Evolutionary conservation across 1,140 invertebrate species (phyloP), one percentile per base, ranked within the genome.

Genomic region (Goniozus legneri): DNA sequence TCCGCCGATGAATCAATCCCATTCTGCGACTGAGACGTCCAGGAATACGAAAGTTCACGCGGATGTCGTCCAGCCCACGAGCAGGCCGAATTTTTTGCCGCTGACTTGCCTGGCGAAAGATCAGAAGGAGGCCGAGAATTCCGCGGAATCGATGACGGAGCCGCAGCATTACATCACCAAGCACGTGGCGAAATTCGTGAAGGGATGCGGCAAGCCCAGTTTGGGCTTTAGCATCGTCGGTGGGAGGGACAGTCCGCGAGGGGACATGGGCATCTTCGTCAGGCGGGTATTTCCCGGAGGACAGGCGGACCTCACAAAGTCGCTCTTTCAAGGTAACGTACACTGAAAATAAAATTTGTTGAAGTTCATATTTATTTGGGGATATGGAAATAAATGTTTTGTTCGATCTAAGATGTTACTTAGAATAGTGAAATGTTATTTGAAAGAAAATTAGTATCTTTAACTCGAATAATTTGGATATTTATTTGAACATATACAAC

Each of bases 151-250:
- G 14, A 78, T 78, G 46, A 76, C 76, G 38, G 65, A 64, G 76
- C 75, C 63, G 75, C 82, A 64, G 69, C 83, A 76, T 50, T 77
- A 58, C 46, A 65, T 62, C 40, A 64, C 61, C 48, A 78, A 37
- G 64, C 75, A 67, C 58, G 44, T 60, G 52, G 78, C 59, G 34
- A 75, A 54, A 57, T 85, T 86, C 42, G 75, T 82, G 45, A 87
- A 87, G 62, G 84, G 85, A 0, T 72, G 77, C 3, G 80, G 82
- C 3, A 82, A 80, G 27, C 85, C 85, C 33, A 84, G 82, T 35
- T 66, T 88, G 0, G 86, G 87, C 1, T 88, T 89, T 65, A 87
- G 83, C 50, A 85, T 88, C 40, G 86, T 88, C 10, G 87, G 86
- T 2, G 87, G 86, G 2, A 79, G 77, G 33, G 86, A 89, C 62